Evolutionary conservation across 1,140 invertebrate genomes (phyloP).

Genomic region (Phthorimaea operculella): DNA sequence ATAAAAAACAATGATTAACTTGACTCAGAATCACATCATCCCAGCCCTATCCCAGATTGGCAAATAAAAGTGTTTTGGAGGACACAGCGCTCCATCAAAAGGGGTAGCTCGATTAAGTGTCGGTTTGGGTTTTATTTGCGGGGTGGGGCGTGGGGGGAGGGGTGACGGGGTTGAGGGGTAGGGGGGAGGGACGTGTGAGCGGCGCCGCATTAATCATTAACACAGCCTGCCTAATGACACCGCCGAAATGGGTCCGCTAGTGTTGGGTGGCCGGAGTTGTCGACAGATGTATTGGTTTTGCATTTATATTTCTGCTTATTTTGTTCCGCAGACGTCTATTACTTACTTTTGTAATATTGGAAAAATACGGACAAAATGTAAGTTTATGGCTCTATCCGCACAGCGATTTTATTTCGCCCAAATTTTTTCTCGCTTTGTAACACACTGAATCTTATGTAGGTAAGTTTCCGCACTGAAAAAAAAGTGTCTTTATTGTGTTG

Average conservation of each 20-base stretch:
- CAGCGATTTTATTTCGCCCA: too few species aligned
- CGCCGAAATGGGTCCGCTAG: conserved; percentile 55
- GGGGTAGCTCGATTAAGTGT: conserved; percentile 65
- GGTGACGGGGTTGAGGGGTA: conserved; percentile 17
- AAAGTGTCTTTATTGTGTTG: too few species aligned
- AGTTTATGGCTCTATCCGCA: too few species aligned
- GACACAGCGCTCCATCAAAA: conserved; percentile 57
- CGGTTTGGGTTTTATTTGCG: conserved; percentile 58
- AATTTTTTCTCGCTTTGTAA: too few species aligned
- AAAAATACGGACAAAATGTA: too few species aligned
- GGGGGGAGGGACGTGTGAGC: conserved; percentile 42
- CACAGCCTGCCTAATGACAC: conserved; percentile 64
- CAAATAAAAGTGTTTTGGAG: conserved; percentile 49
- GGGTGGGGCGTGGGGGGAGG: conserved; percentile 14
- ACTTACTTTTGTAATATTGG: too few species aligned
- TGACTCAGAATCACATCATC: not conserved
- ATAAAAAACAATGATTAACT: too few species aligned
- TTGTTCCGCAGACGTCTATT: too few species aligned
- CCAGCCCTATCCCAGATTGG: conserved; percentile 13
- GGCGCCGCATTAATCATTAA: conserved; percentile 67
- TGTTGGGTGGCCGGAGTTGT: conserved; percentile 18
- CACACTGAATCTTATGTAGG: too few species aligned
- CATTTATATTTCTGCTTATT: too few species aligned
- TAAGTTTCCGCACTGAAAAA: too few species aligned
- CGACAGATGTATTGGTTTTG: too few species aligned